Conservation (phyloP, 2,888 invertebrate species). For the Cancer borealis region DNA sequence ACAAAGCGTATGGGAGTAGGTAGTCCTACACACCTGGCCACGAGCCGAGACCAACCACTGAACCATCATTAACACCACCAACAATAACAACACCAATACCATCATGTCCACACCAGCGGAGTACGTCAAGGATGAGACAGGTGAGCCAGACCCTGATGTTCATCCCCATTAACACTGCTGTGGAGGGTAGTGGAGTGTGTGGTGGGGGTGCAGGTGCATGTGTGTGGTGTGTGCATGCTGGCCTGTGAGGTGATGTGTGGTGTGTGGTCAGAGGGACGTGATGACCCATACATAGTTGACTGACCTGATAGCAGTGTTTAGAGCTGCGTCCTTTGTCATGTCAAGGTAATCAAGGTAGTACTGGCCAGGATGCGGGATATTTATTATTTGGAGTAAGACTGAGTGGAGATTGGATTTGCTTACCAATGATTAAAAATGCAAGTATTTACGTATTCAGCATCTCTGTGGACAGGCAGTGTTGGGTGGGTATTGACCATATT, state of each 20-base stretch:
- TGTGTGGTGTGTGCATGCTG: neutral
- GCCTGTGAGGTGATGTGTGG: neutral
- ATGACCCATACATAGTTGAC: neutral
- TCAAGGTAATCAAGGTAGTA: too few relatives aligned
- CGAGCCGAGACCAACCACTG: neutral
- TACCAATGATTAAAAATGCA: too few relatives aligned
- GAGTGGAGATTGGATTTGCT: too few relatives aligned
- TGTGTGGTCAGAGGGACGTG: neutral
- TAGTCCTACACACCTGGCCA: neutral
- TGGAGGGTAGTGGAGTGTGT: neutral
- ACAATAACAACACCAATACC: neutral
- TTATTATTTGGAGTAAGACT: too few relatives aligned
- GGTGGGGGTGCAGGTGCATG: neutral
- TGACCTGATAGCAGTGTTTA: neutral
- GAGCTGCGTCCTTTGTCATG: neutral
- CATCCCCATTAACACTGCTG: neutral
- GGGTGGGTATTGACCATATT: too few relatives aligned
- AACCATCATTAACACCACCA: neutral
- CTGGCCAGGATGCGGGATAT: too few relatives aligned
- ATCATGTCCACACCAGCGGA: constrained; percentile 61
- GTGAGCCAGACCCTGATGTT: constrained; percentile 14
- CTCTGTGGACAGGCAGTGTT: too few relatives aligned
- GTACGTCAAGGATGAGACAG: constrained; percentile 70
- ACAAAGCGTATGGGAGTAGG: neutral
- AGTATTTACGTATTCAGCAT: too few relatives aligned